These are phyloP conservation scores for Halisarca cf. caerulea DNA, from an alignment of 37 sponge, comb jelly and placozoan species.

Conservation along the genomic window DNA sequence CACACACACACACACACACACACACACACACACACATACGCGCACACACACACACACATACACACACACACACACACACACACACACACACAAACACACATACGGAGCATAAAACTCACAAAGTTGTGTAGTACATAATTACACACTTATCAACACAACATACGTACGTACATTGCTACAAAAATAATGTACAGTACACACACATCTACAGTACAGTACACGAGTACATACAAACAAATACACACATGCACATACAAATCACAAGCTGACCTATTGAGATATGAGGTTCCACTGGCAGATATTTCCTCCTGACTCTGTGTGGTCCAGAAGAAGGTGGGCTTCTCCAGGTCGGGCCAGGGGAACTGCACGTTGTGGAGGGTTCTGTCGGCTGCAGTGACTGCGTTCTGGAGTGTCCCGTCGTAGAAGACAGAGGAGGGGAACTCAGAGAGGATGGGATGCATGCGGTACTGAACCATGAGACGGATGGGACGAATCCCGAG, in stretches of 20 bases:
- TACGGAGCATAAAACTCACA: no score
- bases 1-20: not conserved
- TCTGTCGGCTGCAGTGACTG: conserved; percentile 81
- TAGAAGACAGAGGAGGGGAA: conserved; percentile 94
- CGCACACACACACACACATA: not conserved
- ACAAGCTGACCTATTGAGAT: conserved; percentile 78
- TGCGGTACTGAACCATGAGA: conserved; percentile 93
- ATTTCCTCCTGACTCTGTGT: conserved; percentile 93
- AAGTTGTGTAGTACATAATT: no score
- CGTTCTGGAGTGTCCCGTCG: conserved; percentile 96
- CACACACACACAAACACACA: conserved; percentile 4
- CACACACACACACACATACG: not conserved
- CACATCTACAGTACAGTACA: not conserved
- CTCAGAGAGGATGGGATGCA: conserved; percentile 91
- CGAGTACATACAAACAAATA: not conserved
- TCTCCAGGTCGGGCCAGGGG: conserved; percentile 84
- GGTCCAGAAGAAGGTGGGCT: conserved; percentile 95
- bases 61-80: not conserved
- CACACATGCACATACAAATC: not conserved
- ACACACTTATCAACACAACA: no score
- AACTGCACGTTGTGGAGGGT: conserved; percentile 58
- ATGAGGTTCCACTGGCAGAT: conserved; percentile 87
- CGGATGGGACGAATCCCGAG: conserved; percentile 83
- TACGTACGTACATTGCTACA: no score
- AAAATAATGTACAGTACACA: not conserved